phyloP scores from a whole-genome alignment of 2,888 invertebrate genomes.

The Ectemnius lituratus region DNA sequence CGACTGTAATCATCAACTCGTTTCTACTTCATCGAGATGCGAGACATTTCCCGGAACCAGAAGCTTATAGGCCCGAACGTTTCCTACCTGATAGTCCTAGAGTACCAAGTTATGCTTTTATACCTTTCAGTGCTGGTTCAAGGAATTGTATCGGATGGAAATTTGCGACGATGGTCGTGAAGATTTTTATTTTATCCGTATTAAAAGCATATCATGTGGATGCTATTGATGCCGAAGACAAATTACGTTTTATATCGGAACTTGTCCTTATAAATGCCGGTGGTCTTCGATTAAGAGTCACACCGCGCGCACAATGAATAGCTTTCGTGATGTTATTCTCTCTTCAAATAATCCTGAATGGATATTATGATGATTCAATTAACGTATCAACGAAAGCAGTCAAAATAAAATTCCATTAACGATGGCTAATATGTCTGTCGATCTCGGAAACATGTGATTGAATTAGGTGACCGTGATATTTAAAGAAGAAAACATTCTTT shows the following conservation, averaged over 20 bases:
- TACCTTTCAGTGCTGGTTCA: slow-evolving; percentile 78
- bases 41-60: slow-evolving; percentile 79
- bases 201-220: slow-evolving; percentile 76
- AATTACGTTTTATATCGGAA: slow-evolving; percentile 77
- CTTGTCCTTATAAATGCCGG: slow-evolving; percentile 76
- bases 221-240: slow-evolving; percentile 74
- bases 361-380: slow-evolving; percentile 1
- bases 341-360: not conserved
- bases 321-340: not conserved
- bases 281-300: slow-evolving; percentile 67
- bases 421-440: too few relatives aligned
- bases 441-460: too few relatives aligned
- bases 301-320: slow-evolving; percentile 47
- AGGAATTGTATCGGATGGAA: slow-evolving; percentile 76
- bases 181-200: slow-evolving; percentile 75
- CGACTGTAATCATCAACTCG: slow-evolving; percentile 72
- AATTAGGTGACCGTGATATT: too few relatives aligned
- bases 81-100: slow-evolving; percentile 76
- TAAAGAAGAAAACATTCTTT: too few relatives aligned
- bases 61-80: slow-evolving; percentile 79
- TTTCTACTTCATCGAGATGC: slow-evolving; percentile 78
- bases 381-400: not conserved
- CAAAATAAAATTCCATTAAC: not conserved
- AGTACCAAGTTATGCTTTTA: slow-evolving; percentile 75
- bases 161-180: slow-evolving; percentile 75